phyloP scores from a whole-genome alignment of 2,113 vertebrate species.

The Chaenocephalus aceratus region DNA sequence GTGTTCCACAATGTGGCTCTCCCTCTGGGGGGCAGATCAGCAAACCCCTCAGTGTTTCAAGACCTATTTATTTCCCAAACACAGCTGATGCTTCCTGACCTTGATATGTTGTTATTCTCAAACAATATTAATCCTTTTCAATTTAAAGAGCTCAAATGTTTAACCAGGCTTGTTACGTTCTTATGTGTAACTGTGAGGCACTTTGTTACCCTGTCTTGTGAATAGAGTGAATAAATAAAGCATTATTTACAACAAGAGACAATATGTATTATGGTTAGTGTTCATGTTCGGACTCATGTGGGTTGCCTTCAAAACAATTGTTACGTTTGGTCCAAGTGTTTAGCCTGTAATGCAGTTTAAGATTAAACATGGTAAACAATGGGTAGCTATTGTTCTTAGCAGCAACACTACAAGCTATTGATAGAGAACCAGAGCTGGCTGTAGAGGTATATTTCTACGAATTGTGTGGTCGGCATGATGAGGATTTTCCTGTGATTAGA shows the following conservation, averaged over 20 bases:
- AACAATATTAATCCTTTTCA: background rate
- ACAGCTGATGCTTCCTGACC: background rate
- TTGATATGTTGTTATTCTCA: background rate
- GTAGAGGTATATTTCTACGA: slow-evolving; percentile 2
- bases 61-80: background rate
- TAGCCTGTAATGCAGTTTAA: slow-evolving; percentile 3
- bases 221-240: background rate
- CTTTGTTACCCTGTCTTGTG: background rate
- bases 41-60: background rate
- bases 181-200: no score
- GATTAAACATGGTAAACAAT: slow-evolving; percentile 38
- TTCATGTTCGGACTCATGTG: background rate
- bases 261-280: slow-evolving; percentile 16
- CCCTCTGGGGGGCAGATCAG: background rate
- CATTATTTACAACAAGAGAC: background rate
- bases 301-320: background rate
- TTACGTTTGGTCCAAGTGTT: slow-evolving; percentile 1
- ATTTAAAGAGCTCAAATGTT: no score
- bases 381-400: slow-evolving; percentile 26
- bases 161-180: background rate
- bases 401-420: slow-evolving; percentile 28
- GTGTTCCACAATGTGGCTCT: slow-evolving; percentile 2
- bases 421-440: slow-evolving; percentile 55
- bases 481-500: slow-evolving; percentile 27
- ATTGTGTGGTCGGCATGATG: no score